These are phyloP conservation scores for Spongilla lacustris DNA, from an alignment of 37 sponge, comb jelly and placozoan genomes.

Conservation along the genomic window DNA sequence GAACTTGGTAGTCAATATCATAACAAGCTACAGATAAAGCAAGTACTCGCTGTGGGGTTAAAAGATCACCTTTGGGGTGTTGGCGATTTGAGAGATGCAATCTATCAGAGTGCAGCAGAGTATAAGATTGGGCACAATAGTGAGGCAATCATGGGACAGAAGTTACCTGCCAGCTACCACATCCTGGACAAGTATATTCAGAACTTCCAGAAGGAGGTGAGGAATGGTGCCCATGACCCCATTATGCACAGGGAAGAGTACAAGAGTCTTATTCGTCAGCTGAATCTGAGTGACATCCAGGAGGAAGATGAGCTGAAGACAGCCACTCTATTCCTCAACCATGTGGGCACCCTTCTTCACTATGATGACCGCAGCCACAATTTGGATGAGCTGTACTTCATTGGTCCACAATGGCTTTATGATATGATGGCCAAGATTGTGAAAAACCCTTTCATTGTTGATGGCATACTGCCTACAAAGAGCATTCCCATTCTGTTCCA, in stretches of 20 bases:
- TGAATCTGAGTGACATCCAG: conserved; percentile 64
- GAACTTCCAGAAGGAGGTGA: conserved; percentile 64
- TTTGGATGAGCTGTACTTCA: conserved; percentile 84
- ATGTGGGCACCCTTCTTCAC: conserved; percentile 88
- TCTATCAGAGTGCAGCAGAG: conserved; percentile 82
- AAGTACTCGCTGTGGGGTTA: conserved; percentile 67
- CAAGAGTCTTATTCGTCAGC: conserved; percentile 64
- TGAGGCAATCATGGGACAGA: conserved; percentile 24
- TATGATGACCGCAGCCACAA: conserved; percentile 82
- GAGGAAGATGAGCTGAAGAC: conserved; percentile 81
- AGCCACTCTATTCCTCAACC: conserved; percentile 80
- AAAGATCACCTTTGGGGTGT: conserved; percentile 60
- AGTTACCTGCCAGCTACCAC: conserved; percentile 88
- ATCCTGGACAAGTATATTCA: conserved; percentile 75
- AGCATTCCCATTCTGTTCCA: conserved; percentile 68
- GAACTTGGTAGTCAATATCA: conserved; percentile 31
- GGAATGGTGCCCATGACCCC: conserved; percentile 45
- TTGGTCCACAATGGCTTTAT: conserved; percentile 92
- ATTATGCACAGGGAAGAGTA: conserved; percentile 80
- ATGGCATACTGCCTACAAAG: conserved; percentile 62
- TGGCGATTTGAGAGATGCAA: conserved; percentile 73
- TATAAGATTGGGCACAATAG: conserved; percentile 21
- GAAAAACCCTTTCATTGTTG: conserved; percentile 74
- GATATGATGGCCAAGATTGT: conserved; percentile 88
- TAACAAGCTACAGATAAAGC: conserved; percentile 54